Base-by-base conservation (phyloP, 2,797 vertebrate species). In the Pogonophryne albipinna region DNA sequence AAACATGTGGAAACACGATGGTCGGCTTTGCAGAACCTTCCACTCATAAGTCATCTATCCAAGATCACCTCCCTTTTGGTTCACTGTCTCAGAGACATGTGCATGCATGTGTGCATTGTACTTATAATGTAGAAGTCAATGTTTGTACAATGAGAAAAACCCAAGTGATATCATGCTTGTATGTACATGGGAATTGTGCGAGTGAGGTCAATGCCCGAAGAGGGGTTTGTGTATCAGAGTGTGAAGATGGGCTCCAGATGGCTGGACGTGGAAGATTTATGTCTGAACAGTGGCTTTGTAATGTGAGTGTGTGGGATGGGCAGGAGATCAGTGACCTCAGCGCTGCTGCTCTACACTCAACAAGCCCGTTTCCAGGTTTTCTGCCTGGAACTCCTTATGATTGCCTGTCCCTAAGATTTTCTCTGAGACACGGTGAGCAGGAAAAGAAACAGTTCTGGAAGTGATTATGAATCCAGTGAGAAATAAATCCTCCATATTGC, bases 191-290 rank as follows among this genome's bases (percentile, higher is more conserved):
- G 79, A 74, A 52, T 42, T 59, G 66, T 73, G 83, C 5, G 70
- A 82, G 78, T 85, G 85, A 88, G 89, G 84, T 90, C 87, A 85
- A 12, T 55, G 82, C 58, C 88, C 88, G 76, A 80, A 84, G 84
- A 81, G 67, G 44, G 69, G 81, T 45, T 74, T 72, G 69, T 74
- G 85, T 91, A 87, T 91, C 64, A 55, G 82, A 62, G 80, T 79
- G 85, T 79, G 71, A 79, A 89, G 91, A 95, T 92, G 86, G 82
- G 82, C 88, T 94, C 93, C 94, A 95, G 94, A 94, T 95, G 93
- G 86, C 56, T 75, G 84, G 52, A 84, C 63, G 66, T 17, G 55
- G 60, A 56, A 80, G 89, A 90, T 92, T 88, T 92, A 90, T 91
- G 73, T 85, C 87, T 56, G 80, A 92, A 88, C 88, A 78, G 89